Base-by-base conservation (phyloP, 2,888 invertebrate genomes). In the Drepana falcataria region DNA sequence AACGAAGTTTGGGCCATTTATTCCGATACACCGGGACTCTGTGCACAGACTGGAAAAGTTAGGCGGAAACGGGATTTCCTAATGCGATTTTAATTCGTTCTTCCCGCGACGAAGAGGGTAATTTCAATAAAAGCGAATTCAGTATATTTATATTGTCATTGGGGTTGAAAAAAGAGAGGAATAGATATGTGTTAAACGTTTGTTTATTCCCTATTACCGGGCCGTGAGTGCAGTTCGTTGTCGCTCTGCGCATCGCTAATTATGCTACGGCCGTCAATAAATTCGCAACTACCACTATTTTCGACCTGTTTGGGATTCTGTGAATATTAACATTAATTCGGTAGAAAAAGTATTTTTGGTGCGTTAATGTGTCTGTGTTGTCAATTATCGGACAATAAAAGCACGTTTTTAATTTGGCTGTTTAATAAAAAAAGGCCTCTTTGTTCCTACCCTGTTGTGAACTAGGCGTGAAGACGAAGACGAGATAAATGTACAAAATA, bases 81-180 rank as follows among this genome's bases (percentile, higher is more conserved):
- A 90, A 91, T 91, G 90, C 83, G 88, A 88, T 88, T 90, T 90
- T 91, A 90, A 90, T 90, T 90, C 85, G 83, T 81, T 87, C 84
- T 87, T 84, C 79, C 83, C 81, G 81, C 84, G 82, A 80, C 83
- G 84, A 80, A 81, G 81, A 81, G 82, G 83, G 83, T 83, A 85
- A 85, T 88, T 87, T 86, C 84, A 87, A 87, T 87, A 86, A 85
- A 84, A 84, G 79, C 79, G 73, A 81, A 83, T 77, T 79, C 79
- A 68, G 76, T 72, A 74, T 79, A 81, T 81, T 81, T 76, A 75
- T 85, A 79, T 77, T 73, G 71, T 73, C 66, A 64, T 53, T 62
- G 65, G 61, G 68, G 59, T 63, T 66, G 69, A 68, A 73, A 73
- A 76, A 56, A 56, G 64, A 66, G 61, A 59, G 56, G 57, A 65